Evolutionary conservation across 2,888 invertebrate genomes (phyloP).

Genomic region (Pachydiplax longipennis): DNA sequence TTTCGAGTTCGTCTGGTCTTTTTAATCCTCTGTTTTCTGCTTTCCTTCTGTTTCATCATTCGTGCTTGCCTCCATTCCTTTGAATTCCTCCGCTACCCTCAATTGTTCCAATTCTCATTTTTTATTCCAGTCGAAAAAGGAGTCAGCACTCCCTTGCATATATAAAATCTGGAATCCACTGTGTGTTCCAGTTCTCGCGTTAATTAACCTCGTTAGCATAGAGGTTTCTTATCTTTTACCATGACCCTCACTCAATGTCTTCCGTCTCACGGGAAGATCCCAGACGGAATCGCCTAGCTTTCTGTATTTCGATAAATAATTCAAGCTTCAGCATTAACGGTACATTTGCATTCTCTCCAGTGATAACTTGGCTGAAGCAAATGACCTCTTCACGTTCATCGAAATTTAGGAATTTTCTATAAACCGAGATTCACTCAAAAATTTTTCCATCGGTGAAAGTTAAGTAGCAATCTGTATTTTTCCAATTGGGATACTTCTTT

Average conservation of each 20-base stretch:
- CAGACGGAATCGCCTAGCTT: background rate
- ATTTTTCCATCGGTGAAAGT: too few relatives aligned
- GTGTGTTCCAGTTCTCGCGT: background rate
- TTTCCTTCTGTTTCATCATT: background rate
- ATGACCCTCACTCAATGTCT: background rate
- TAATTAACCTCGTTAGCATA: slow-evolving; percentile 38
- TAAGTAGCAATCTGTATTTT: too few relatives aligned
- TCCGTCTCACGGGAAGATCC: background rate
- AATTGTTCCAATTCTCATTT: background rate
- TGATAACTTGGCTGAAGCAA: background rate
- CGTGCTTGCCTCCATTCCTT: background rate
- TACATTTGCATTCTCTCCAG: background rate
- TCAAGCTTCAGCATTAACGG: background rate
- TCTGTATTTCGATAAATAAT: background rate
- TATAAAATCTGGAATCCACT: background rate
- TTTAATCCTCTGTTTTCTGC: too few relatives aligned
- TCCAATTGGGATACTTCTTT: too few relatives aligned
- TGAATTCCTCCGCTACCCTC: background rate
- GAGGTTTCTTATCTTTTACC: background rate
- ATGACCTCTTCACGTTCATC: too few relatives aligned
- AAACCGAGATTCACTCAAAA: too few relatives aligned
- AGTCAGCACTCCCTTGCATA: background rate
- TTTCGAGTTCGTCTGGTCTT: too few relatives aligned
- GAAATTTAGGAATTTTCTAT: too few relatives aligned
- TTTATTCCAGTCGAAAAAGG: background rate